Percentiles rank a stretch among this genome's conserved stretches.
phyloP scores from a whole-genome alignment of 2,888 invertebrate genomes.

The Eupithecia exiguata region DNA sequence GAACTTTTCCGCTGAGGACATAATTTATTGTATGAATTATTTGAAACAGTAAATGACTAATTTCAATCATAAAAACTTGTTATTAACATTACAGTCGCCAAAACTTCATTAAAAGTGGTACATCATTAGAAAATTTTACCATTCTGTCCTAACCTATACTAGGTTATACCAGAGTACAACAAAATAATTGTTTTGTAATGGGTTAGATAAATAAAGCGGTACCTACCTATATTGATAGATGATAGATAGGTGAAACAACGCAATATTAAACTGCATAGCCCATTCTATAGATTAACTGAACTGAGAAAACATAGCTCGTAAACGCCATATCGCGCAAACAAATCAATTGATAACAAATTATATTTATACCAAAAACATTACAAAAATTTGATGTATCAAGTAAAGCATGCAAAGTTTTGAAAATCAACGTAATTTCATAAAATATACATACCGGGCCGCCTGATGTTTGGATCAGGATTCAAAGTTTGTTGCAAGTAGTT shows the following conservation, averaged over 20 bases:
- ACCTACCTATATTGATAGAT: too few relatives aligned
- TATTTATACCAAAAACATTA: not conserved
- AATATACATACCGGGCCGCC: constrained; percentile 90
- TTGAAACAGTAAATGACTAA: not conserved
- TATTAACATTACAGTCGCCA: not conserved
- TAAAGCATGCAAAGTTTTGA: not conserved
- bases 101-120: not conserved
- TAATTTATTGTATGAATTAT: constrained; percentile 7
- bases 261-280: not conserved
- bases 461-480: constrained; percentile 90
- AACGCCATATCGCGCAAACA: not conserved
- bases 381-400: not conserved
- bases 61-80: not conserved
- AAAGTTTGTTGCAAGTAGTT: constrained; percentile 95
- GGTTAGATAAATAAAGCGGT: not conserved
- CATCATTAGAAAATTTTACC: not conserved
- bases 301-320: not conserved
- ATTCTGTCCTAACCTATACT: not conserved
- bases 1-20: constrained; percentile 92
- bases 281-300: not conserved
- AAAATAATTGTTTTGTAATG: not conserved
- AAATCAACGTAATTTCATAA: not conserved
- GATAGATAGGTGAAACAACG: not conserved
- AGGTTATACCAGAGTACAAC: not conserved
- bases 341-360: not conserved